Evolutionary conservation across 1,140 invertebrate species (phyloP).

Genomic region (Sipha flava): DNA sequence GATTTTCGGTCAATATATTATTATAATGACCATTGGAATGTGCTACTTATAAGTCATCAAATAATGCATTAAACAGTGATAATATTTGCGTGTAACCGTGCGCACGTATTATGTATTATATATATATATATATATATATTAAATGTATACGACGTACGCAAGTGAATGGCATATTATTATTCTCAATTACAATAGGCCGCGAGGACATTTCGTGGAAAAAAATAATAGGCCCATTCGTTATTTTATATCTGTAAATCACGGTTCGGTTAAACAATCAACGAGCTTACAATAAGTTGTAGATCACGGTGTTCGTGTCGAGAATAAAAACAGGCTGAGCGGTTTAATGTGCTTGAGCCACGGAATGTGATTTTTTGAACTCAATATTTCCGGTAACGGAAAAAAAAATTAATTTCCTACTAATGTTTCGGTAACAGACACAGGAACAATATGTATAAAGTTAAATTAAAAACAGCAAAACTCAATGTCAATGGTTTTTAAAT

Average conservation of each 20-base stretch:
- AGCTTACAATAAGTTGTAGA: neutral
- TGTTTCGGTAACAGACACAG: no score
- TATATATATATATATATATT: neutral
- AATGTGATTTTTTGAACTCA: neutral
- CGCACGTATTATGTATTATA: no score
- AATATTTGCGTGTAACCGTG: no score
- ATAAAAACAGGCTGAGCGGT: neutral
- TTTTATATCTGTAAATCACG: constrained; percentile 29
- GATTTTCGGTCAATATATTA: neutral
- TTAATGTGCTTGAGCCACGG: constrained; percentile 6
- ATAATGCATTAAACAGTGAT: neutral
- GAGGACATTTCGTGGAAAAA: neutral
- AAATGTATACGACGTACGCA: no score
- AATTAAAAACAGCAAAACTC: no score
- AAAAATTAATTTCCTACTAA: neutral
- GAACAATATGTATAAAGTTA: no score
- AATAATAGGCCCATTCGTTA: constrained; percentile 3
- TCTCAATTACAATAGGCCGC: neutral
- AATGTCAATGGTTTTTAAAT: no score
- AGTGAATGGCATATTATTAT: neutral
- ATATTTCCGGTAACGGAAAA: neutral
- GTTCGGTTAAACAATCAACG: constrained; percentile 17
- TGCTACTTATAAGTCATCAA: neutral
- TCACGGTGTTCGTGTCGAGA: neutral
- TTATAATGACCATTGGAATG: neutral